phyloP scores from a whole-genome alignment of 2,797 vertebrate genomes.

The Danio albolineatus region DNA sequence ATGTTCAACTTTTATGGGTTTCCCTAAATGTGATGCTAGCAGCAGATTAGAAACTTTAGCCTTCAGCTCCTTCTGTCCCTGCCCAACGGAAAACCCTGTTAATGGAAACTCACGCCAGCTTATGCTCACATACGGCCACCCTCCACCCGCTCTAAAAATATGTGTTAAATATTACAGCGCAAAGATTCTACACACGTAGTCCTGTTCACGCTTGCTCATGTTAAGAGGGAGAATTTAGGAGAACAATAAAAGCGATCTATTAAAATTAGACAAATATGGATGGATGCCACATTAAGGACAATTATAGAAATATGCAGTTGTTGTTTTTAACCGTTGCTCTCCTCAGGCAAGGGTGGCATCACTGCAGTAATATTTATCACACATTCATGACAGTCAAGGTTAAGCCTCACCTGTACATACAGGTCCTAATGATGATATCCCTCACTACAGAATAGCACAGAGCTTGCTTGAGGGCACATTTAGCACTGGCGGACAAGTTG shows the following conservation, averaged over 20 bases:
- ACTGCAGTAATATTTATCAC: slow-evolving; percentile 17
- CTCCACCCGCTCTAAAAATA: neutral
- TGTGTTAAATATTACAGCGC: slow-evolving; percentile 3
- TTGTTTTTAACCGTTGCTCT: slow-evolving; percentile 21
- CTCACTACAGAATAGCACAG: neutral
- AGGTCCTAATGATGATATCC: slow-evolving; percentile 11
- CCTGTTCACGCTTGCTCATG: slow-evolving; percentile 42
- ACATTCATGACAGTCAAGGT: slow-evolving; percentile 44
- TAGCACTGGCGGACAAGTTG: slow-evolving; percentile 61
- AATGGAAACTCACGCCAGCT: slow-evolving; percentile 19
- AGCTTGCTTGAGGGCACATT: slow-evolving; percentile 6
- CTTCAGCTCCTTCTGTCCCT: neutral
- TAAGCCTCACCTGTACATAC: slow-evolving; percentile 47
- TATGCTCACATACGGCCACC: neutral
- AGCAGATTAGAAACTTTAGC: neutral
- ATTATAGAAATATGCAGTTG: slow-evolving; percentile 53
- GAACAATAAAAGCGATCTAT: slow-evolving; percentile 37
- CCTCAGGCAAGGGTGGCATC: slow-evolving; percentile 39
- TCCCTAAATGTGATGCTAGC: neutral
- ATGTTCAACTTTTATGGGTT: no score
- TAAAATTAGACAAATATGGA: slow-evolving; percentile 26
- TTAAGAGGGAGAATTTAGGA: slow-evolving; percentile 6
- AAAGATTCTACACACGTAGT: neutral
- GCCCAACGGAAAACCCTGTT: slow-evolving; percentile 24
- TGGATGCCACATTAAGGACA: slow-evolving; percentile 45